phyloP scores from a whole-genome alignment of 1,140 invertebrate species.

The Penaeus chinensis region DNA sequence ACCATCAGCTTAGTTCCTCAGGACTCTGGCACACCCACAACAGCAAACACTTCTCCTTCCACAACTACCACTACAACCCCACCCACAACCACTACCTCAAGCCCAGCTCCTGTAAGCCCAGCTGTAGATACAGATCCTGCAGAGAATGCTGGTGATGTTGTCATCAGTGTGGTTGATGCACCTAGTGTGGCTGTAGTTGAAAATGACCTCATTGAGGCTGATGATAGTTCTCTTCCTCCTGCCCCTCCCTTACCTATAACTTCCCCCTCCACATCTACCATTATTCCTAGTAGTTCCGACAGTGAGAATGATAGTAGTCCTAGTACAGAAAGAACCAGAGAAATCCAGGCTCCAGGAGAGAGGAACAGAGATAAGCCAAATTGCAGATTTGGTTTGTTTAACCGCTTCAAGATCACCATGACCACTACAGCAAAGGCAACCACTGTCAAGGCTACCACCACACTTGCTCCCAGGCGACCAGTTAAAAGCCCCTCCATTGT shows the following conservation, averaged over 20 bases:
- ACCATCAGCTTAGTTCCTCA: constrained; percentile 65
- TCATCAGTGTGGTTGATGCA: constrained; percentile 64
- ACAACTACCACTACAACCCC: constrained; percentile 25
- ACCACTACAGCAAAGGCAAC: constrained; percentile 2
- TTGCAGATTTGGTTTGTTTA: constrained; percentile 35
- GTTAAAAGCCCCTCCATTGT: constrained; percentile 24
- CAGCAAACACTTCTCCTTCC: not conserved
- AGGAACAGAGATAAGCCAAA: not conserved
- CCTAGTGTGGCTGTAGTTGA: constrained; percentile 28
- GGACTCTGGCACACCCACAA: constrained; percentile 59
- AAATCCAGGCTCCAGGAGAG: not conserved
- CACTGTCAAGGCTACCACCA: constrained; percentile 5
- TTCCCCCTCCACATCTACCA: constrained; percentile 11
- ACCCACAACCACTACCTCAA: constrained; percentile 27
- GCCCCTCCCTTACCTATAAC: not conserved
- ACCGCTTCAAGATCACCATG: constrained; percentile 26
- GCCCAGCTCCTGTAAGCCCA: constrained; percentile 39
- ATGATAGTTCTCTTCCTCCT: constrained; percentile 10
- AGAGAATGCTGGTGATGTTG: constrained; percentile 56
- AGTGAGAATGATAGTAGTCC: not conserved
- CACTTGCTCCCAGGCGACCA: not conserved
- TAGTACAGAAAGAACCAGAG: constrained; percentile 17
- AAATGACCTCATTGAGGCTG: constrained; percentile 28
- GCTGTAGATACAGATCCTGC: constrained; percentile 11
- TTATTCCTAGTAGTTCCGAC: not conserved